Base-by-base conservation (phyloP, 2,888 invertebrate genomes). In the Heliconius sara region DNA sequence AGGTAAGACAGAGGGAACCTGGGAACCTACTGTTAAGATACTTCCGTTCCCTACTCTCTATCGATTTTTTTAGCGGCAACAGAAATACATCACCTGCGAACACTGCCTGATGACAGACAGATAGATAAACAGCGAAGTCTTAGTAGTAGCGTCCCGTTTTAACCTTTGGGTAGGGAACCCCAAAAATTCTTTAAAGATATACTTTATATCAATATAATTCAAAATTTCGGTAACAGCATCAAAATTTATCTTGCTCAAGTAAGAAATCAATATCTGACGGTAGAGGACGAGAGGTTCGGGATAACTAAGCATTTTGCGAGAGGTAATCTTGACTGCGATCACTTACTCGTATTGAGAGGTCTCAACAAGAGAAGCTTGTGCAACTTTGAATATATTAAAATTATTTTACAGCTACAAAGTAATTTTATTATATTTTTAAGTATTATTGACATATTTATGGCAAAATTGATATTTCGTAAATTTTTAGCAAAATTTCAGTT, bases 241-340 rank as follows among this genome's bases (percentile, higher is more conserved):
- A 60, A n/a, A 52, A 72, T 67, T 57, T 71, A 78, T 52, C 25
- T 78, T 73, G 77, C 52, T 52, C 39, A 52, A 72, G 57, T 73
- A 57, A 73, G 65, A 73, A 78, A 78, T 78, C 78, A 67, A 78
- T 78, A 78, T 25, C 78, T 39, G 66, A 52, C 67, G 66, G 52
- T n/a, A 47, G 78, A 74, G 74, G 68, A 73, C 78, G 25, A 78
- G 78, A 47, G 74, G 74, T 60, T 67, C 75, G 79, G 79, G 79
- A 79, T 79, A 79, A 68, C 74, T 79, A 79, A 79, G 79, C 79
- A 79, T 75, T 79, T 79, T 68, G 74, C 79, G 60, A 79, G 79
- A 78, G 78, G 78, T 79, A 68, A 79, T 75, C 79, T 79, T 74
- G 73, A 52, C 47, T 63, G 79, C 60, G 43, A 78, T 73, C 74